Evolutionary conservation across 2,888 invertebrate species (phyloP).

Genomic region (Liopterus haemorrhoidalis): DNA sequence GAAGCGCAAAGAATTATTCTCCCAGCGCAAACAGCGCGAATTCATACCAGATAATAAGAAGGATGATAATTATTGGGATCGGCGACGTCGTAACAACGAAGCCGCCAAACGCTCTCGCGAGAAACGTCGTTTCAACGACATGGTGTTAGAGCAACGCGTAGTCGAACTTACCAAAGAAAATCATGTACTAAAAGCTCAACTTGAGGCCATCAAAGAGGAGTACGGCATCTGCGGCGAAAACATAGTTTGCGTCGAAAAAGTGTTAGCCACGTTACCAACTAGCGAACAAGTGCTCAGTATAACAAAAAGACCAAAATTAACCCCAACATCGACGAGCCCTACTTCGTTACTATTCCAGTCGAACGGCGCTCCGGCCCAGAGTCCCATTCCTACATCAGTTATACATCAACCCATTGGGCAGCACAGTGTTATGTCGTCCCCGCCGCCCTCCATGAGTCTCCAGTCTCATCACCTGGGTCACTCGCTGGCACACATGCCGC

Average conservation of each 20-base stretch:
- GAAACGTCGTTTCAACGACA: slow-evolving; percentile 91
- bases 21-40: slow-evolving; percentile 88
- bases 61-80: slow-evolving; percentile 96
- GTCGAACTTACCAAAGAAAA: slow-evolving; percentile 93
- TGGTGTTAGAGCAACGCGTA: slow-evolving; percentile 91
- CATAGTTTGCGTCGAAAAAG: slow-evolving; percentile 82
- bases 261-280: slow-evolving; percentile 76
- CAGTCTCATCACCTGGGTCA: slow-evolving; percentile 10
- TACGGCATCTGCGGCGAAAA: slow-evolving; percentile 85
- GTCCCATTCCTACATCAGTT: slow-evolving; percentile 56
- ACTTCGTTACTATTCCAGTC: slow-evolving; percentile 49
- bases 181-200: slow-evolving; percentile 85
- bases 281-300: slow-evolving; percentile 80
- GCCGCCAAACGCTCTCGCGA: slow-evolving; percentile 96
- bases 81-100: slow-evolving; percentile 91
- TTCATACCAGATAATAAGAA: slow-evolving; percentile 96
- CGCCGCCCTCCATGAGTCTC: slow-evolving; percentile 35
- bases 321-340: slow-evolving; percentile 39
- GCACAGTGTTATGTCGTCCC: slow-evolving; percentile 40
- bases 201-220: slow-evolving; percentile 88
- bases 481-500: slow-evolving; percentile 3
- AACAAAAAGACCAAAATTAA: slow-evolving; percentile 64
- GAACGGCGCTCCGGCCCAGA: slow-evolving; percentile 49
- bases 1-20: slow-evolving; percentile 77
- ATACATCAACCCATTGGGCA: slow-evolving; percentile 54